A percentile compares a stretch with the other conserved stretches of the same genome.
phyloP scores from a whole-genome alignment of 2,888 invertebrate species.

The Cybosia mesomella region DNA sequence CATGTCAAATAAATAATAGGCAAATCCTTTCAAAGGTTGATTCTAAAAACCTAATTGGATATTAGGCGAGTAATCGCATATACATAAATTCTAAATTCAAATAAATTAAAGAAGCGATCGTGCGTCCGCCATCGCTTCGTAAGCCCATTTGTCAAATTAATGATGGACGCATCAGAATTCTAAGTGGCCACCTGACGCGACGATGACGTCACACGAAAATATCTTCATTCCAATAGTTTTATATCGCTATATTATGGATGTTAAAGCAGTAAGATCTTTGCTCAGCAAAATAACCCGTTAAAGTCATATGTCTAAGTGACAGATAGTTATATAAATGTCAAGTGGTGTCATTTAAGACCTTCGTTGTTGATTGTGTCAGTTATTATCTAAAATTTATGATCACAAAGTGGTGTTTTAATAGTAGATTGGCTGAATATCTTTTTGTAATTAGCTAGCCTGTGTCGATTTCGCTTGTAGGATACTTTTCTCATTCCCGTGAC shows the following conservation, averaged over 20 bases:
- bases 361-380: background rate
- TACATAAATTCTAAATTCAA: slow-evolving; percentile 61
- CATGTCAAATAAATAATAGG: slow-evolving; percentile 32
- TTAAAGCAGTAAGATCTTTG: slow-evolving; percentile 6
- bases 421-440: background rate
- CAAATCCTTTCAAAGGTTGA: slow-evolving; percentile 45
- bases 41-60: slow-evolving; percentile 57
- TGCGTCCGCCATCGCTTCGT: slow-evolving; percentile 57
- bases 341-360: background rate
- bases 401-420: background rate
- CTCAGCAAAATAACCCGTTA: slow-evolving; percentile 3
- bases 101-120: slow-evolving; percentile 63
- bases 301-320: background rate
- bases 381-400: background rate
- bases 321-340: background rate
- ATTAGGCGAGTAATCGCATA: slow-evolving; percentile 58
- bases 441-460: background rate
- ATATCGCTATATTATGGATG: background rate
- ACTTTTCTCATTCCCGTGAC: background rate
- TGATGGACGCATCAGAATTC: slow-evolving; percentile 78
- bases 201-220: slow-evolving; percentile 50
- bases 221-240: slow-evolving; percentile 41
- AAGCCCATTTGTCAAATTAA: slow-evolving; percentile 82
- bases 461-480: background rate
- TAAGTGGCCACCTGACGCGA: slow-evolving; percentile 63